phyloP scores from a whole-genome alignment of 2,888 invertebrate genomes.

The Xanthorhoe spadicearia region DNA sequence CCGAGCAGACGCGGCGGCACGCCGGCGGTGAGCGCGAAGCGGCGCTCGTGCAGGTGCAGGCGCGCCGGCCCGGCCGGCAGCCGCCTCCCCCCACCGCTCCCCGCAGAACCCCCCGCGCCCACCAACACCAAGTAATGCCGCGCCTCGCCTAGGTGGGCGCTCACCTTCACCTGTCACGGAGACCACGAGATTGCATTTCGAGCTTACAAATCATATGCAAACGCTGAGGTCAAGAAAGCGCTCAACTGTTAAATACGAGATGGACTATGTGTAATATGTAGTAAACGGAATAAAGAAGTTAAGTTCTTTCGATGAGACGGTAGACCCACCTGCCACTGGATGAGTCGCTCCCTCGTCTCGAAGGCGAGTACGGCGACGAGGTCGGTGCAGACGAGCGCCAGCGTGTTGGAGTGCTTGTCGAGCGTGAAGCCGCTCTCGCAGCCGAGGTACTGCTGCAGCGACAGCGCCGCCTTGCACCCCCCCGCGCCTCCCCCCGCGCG shows the following conservation, averaged over 20 bases:
- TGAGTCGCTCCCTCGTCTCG: constrained; percentile 93
- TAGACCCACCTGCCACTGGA: constrained; percentile 90
- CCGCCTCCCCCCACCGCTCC: constrained; percentile 64
- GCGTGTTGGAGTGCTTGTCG: constrained; percentile 95
- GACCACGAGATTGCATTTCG: neutral
- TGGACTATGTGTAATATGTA: too few relatives aligned
- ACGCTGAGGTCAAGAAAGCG: neutral
- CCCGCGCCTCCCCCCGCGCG: constrained; percentile 38
- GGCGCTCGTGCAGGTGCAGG: constrained; percentile 91
- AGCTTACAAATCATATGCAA: too few relatives aligned
- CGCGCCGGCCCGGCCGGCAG: constrained; percentile 91
- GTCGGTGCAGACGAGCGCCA: constrained; percentile 94
- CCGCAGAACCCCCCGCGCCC: constrained; percentile 41
- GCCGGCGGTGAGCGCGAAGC: constrained; percentile 92
- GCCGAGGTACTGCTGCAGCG: constrained; percentile 93
- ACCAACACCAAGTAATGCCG: constrained; percentile 70
- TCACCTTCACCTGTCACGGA: constrained; percentile 65
- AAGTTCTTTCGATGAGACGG: neutral
- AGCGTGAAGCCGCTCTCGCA: constrained; percentile 94
- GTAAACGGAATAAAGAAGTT: neutral
- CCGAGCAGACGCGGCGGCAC: constrained; percentile 91
- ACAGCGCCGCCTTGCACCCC: constrained; percentile 91
- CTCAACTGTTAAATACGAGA: neutral
- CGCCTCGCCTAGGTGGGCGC: constrained; percentile 64
- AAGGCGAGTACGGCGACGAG: constrained; percentile 93